These are phyloP conservation scores for Loriculus beryllinus DNA, from an alignment of 2,797 vertebrate species.

Conservation along the genomic window DNA sequence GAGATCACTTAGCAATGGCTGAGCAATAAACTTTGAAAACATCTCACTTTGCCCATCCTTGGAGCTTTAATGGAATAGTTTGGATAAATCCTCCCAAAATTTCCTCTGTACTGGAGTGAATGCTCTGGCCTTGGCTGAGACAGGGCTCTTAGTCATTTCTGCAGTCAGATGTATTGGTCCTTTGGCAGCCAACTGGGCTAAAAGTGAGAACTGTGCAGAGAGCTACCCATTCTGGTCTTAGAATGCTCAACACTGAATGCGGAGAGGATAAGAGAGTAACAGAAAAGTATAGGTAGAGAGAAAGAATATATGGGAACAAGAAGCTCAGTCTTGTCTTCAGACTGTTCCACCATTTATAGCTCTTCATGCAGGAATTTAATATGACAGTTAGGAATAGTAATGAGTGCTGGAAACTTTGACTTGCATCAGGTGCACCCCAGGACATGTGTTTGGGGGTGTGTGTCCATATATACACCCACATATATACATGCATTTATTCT, in stretches of 20 bases:
- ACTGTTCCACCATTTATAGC: background rate
- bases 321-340: background rate
- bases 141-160: background rate
- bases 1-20: background rate
- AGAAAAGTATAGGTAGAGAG: background rate
- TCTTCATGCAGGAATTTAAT: background rate
- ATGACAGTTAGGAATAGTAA: background rate
- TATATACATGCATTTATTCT: background rate
- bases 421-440: background rate
- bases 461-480: background rate
- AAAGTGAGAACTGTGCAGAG: background rate
- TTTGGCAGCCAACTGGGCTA: background rate
- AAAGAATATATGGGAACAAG: background rate
- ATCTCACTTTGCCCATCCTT: background rate
- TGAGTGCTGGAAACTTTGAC: background rate
- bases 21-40: background rate
- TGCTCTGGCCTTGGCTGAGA: background rate
- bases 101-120: background rate
- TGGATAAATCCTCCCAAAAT: background rate
- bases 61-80: background rate
- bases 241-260: background rate
- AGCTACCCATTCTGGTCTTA: background rate
- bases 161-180: background rate
- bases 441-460: background rate
- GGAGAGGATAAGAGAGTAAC: background rate